Base-by-base conservation (phyloP, 2,888 invertebrate species). In the Synergus itoensis region DNA sequence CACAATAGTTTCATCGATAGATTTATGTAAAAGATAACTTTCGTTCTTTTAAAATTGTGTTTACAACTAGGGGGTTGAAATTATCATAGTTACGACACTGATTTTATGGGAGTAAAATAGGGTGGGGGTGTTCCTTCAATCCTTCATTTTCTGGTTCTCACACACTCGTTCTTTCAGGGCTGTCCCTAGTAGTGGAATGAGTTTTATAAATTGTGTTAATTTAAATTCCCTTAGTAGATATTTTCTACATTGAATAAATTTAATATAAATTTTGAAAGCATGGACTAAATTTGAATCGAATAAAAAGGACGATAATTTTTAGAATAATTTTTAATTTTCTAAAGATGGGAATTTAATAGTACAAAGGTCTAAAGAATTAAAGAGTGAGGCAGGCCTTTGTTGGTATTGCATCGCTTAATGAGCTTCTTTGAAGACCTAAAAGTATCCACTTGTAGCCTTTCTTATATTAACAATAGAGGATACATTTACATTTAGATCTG, bases 141-240 rank as follows among this genome's bases (percentile, higher is more conserved):
- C 28, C 36, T 63, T 36, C 28, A 62, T 62, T 62, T 64, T 64
- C 63, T 40, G 41, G 41, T 65, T 65, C 43, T 65, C 18, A 65
- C 12, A 40, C 40, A 16, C 40, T 18, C 28, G 16, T 16, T 36
- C 43, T 1, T 65, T 18, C 65, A 65, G 65, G 41, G 43, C 43
- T 65, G 43, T 18, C 65, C 4, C 28, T 36, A 63, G 40, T 41
- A n/a, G n/a, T 7, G 16, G n/a, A 64, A 40, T 64, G 8, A 63
- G 14, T 64, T 64, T 64, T 64, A 64, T 41, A 16, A n/a, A 53
- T n/a, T 53, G 53, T 53, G 7, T n/a, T 14, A 45, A n/a, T 53
- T 16, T 16, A n/a, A 8, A n/a, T 36, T 7, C 36, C 36, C 14
- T 12, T 45, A 3, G 4, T 14, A 12, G 12, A 45, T 11, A 45